A percentile compares a stretch with the other conserved stretches of the same genome.
Evolutionary conservation across 2,113 vertebrate genomes (phyloP).

Genomic region (Oceanites oceanicus): DNA sequence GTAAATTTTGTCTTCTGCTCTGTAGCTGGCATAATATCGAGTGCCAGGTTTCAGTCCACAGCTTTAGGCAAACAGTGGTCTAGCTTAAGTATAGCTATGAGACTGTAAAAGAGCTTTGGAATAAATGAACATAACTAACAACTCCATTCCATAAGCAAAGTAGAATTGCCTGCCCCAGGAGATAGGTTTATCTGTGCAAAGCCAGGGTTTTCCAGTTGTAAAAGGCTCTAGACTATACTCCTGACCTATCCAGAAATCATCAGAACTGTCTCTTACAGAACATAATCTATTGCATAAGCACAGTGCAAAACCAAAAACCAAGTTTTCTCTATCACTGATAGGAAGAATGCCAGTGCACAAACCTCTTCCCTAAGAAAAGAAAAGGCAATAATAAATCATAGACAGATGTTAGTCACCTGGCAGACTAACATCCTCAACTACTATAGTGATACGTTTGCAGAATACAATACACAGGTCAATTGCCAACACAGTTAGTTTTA

Average conservation of each 20-base stretch:
- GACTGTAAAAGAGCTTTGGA: not conserved
- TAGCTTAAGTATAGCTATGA: not conserved
- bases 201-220: not conserved
- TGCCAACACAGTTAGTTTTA: not conserved
- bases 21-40: not conserved
- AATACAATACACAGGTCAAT: not conserved
- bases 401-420: not conserved
- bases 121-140: not conserved
- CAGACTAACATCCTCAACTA: not conserved
- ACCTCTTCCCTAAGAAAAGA: not conserved
- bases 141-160: not conserved
- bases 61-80: not conserved
- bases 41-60: not conserved
- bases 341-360: not conserved
- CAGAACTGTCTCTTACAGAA: not conserved
- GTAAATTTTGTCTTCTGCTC: not conserved
- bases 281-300: not conserved
- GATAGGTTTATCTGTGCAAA: not conserved
- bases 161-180: not conserved
- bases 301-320: not conserved
- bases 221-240: not conserved
- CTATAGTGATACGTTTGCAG: fast-evolving
- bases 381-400: not conserved
- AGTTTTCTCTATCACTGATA: not conserved
- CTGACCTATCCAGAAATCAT: not conserved